Percentiles rank a stretch among this genome's conserved stretches.
Conservation (phyloP, 2,113 vertebrate genomes). For the Zapornia atra region DNA sequence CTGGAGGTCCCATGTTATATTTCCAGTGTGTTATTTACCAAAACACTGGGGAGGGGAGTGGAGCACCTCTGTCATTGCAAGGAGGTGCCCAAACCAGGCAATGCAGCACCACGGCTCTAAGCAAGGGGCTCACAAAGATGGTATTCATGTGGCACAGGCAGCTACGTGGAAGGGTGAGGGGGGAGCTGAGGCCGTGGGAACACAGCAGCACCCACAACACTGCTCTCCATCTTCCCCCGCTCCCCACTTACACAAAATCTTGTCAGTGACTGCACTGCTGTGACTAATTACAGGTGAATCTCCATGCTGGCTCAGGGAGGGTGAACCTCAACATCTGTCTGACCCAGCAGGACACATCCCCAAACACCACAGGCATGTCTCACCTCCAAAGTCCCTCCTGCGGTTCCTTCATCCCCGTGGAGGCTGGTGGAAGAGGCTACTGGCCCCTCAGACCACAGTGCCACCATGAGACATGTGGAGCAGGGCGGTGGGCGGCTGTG, state of each 20-base stretch:
- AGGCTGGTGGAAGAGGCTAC: not conserved
- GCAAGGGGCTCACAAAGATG: not conserved
- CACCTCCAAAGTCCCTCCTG: not conserved
- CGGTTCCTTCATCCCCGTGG: not conserved
- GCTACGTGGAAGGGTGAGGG: not conserved
- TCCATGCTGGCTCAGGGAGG: fast-evolving
- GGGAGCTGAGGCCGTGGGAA: not conserved
- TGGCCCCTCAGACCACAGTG: fast-evolving
- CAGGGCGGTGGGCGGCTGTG: not conserved
- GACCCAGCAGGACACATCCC: not conserved
- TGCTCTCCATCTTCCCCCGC: not conserved
- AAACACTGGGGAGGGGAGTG: not conserved
- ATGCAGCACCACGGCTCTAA: not conserved
- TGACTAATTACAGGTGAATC: not conserved
- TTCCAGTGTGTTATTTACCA: not conserved
- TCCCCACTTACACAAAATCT: not conserved
- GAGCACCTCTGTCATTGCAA: not conserved
- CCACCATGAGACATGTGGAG: not conserved
- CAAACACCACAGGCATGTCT: fast-evolving
- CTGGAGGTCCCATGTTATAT: not conserved
- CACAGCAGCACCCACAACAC: not conserved
- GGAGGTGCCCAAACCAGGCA: not conserved
- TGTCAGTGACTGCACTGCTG: not conserved
- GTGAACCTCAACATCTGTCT: not conserved
- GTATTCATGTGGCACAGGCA: not conserved